Evolutionary conservation across 2,797 vertebrate species (phyloP).

Genomic region (Chaunax sp.): DNA sequence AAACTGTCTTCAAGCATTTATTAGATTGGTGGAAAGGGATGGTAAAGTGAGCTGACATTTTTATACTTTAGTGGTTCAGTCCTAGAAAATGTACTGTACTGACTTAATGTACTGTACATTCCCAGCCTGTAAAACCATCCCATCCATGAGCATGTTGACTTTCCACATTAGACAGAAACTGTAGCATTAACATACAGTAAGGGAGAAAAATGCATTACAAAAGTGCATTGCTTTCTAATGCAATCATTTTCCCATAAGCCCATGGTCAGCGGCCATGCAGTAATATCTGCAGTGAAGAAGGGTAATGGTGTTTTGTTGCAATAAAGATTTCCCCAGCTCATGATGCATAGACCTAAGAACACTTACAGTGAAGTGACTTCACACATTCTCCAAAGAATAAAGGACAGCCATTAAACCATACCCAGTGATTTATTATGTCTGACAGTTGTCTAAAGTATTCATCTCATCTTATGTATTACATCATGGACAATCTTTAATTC

Average conservation of each 20-base stretch:
- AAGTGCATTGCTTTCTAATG: constrained; percentile 21
- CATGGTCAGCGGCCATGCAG: constrained; percentile 9
- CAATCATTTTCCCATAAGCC: constrained; percentile 17
- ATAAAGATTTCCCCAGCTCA: constrained; percentile 14
- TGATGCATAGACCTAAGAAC: constrained; percentile 17
- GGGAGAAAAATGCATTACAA: not conserved
- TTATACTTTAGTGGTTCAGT: constrained; percentile 10
- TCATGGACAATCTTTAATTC: constrained; percentile 70
- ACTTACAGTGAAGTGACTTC: constrained; percentile 28
- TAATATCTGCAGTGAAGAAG: constrained; percentile 1
- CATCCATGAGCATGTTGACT: constrained; percentile 7
- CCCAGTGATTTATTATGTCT: constrained; percentile 54
- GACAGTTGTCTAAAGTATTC: constrained; percentile 69
- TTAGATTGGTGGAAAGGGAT: constrained; percentile 19
- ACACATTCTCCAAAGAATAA: constrained; percentile 22
- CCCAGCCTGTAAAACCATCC: not conserved
- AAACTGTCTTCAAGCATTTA: constrained; percentile 40
- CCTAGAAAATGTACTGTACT: too few species aligned
- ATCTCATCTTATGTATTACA: constrained; percentile 67
- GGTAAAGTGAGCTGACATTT: constrained; percentile 17
- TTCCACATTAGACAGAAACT: not conserved
- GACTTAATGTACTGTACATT: constrained; percentile 18
- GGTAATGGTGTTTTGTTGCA: constrained; percentile 21
- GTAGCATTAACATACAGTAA: not conserved
- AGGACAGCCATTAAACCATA: constrained; percentile 27